Conservation (phyloP, 92 coral and sea anemone genomes). For the Epizoanthus rinbou region DNA sequence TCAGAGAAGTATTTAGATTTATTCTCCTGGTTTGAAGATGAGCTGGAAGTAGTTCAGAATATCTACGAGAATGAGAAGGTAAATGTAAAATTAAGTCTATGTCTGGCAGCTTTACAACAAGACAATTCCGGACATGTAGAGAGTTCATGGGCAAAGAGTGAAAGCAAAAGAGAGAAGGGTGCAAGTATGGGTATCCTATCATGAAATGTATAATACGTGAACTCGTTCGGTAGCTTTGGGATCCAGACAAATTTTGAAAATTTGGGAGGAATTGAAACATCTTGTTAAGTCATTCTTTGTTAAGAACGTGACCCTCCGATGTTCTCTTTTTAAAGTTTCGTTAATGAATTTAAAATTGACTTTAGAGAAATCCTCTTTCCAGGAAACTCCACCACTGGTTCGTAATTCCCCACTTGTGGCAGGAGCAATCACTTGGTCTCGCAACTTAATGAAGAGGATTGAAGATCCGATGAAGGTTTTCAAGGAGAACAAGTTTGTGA, state of each 20-base stretch:
- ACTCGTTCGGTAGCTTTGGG: no score
- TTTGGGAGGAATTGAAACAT: no score
- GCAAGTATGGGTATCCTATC: no score
- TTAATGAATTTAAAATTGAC: background rate
- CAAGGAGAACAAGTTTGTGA: conserved; percentile 91
- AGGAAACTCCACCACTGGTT: conserved; percentile 98
- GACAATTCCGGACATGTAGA: no score
- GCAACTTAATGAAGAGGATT: conserved; percentile 82
- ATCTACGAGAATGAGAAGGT: conserved; percentile 93
- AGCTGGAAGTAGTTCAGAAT: conserved; percentile 91
- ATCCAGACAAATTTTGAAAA: no score
- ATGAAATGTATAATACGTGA: no score
- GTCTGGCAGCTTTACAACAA: no score
- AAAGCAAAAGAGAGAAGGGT: no score
- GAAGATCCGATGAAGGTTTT: conserved; percentile 99
- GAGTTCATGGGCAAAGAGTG: no score
- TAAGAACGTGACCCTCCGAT: no score
- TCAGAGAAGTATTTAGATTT: conserved; percentile 94
- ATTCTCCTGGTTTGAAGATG: conserved; percentile 89
- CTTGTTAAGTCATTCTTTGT: no score
- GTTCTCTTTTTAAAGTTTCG: background rate
- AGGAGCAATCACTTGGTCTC: conserved; percentile 98
- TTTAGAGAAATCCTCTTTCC: background rate
- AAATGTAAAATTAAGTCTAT: background rate
- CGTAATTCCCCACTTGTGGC: conserved; percentile 96